Evolutionary conservation across 2,888 invertebrate species (phyloP).

Genomic region (Pandemis heparana): DNA sequence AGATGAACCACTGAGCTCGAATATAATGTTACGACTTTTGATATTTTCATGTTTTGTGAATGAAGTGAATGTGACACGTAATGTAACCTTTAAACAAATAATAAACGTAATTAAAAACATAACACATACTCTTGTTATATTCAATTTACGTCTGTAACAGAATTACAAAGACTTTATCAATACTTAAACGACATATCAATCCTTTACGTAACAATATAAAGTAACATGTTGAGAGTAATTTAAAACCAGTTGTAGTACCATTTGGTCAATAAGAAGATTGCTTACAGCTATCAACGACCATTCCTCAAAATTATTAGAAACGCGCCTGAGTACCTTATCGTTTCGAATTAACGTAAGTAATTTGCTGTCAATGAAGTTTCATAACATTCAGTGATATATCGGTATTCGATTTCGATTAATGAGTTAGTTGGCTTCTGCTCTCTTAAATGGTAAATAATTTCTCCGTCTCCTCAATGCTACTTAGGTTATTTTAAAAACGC

Average conservation of each 20-base stretch:
- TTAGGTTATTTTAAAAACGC: background rate
- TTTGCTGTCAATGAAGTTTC: conserved; percentile 37
- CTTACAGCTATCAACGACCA: conserved; percentile 55
- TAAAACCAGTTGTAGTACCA: conserved; percentile 59
- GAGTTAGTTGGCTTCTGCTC: conserved; percentile 20
- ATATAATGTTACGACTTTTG: conserved; percentile 1
- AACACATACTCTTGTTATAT: background rate
- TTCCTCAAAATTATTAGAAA: conserved; percentile 57
- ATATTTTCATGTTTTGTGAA: background rate
- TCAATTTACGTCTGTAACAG: background rate
- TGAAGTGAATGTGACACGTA: background rate
- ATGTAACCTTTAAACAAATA: background rate
- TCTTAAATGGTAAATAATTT: conserved; percentile 14
- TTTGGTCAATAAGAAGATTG: conserved; percentile 65
- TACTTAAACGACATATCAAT: conserved; percentile 48
- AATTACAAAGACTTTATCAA: background rate
- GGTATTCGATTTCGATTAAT: conserved; percentile 31
- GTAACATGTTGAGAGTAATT: conserved; percentile 57
- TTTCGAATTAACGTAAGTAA: conserved; percentile 54
- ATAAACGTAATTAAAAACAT: background rate
- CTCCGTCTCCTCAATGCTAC: background rate
- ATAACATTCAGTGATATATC: conserved; percentile 36
- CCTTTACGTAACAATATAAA: conserved; percentile 60
- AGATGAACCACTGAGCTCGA: conserved; percentile 6
- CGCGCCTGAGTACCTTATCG: conserved; percentile 54